phyloP scores from a whole-genome alignment of 2,888 invertebrate species.

The Rotaria magnacalcarata region DNA sequence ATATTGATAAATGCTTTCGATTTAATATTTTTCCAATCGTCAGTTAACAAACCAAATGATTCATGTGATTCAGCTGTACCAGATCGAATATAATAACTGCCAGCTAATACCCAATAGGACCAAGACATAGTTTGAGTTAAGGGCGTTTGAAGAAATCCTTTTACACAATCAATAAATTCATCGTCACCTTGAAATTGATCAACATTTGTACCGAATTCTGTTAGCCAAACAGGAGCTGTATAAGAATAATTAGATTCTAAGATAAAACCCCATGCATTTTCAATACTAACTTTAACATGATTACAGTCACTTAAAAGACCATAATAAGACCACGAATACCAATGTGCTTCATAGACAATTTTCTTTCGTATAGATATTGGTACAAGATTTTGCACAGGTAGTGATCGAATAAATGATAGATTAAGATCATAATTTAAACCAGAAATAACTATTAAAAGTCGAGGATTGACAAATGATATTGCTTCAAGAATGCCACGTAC shows the following conservation, averaged over 20 bases:
- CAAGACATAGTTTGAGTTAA: background rate
- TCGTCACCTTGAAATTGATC: background rate
- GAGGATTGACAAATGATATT: background rate
- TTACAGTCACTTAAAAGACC: background rate
- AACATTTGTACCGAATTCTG: background rate
- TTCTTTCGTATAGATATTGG: background rate
- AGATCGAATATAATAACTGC: background rate
- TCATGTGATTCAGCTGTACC: background rate
- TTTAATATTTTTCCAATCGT: background rate
- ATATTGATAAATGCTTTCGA: background rate
- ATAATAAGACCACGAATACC: background rate
- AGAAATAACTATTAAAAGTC: background rate
- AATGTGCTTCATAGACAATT: constrained; percentile 8
- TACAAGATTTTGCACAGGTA: background rate
- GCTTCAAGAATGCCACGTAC: background rate
- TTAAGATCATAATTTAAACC: constrained; percentile 5
- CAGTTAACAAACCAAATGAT: background rate
- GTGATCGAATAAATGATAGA: background rate
- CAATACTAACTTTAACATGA: background rate
- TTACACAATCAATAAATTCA: background rate
- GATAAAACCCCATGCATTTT: background rate
- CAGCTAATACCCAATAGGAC: constrained; percentile 18
- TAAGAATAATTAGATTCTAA: background rate
- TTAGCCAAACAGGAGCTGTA: background rate
- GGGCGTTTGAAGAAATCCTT: background rate